phyloP scores from a whole-genome alignment of 1,140 invertebrate genomes.

The Acromyrmex charruanus region DNA sequence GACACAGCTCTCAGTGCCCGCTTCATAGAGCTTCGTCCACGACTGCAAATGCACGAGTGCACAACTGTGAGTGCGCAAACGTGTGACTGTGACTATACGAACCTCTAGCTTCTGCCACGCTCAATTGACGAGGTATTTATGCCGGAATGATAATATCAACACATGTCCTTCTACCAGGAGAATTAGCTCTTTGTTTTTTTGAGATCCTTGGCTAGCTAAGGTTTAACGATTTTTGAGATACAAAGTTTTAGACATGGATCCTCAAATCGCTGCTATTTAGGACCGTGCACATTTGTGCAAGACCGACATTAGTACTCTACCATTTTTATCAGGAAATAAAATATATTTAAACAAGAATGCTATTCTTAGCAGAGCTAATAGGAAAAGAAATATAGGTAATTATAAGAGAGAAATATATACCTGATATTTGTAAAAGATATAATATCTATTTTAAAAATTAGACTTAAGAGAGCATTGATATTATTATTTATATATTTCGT shows the following conservation, averaged over 20 bases:
- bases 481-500: conserved; percentile 33
- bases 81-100: conserved; percentile 86
- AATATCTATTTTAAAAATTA: not conserved
- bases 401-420: not conserved
- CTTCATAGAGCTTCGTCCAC: conserved; percentile 84
- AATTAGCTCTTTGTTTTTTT: conserved; percentile 26
- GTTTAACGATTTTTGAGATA: not conserved
- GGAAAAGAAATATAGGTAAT: not conserved
- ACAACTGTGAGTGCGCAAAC: conserved; percentile 81
- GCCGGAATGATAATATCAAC: conserved; percentile 86
- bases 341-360: not conserved
- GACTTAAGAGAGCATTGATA: not conserved
- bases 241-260: not conserved
- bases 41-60: conserved; percentile 63
- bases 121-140: conserved; percentile 86
- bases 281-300: not conserved
- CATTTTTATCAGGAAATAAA: not conserved
- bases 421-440: not conserved
- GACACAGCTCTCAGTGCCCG: conserved; percentile 82
- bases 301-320: not conserved
- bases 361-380: not conserved
- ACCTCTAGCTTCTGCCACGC: conserved; percentile 86
- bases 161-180: conserved; percentile 81
- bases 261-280: not conserved
- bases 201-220: not conserved